These are phyloP conservation scores for Dallia pectoralis DNA, from an alignment of 2,797 vertebrate genomes.

Conservation along the genomic window DNA sequence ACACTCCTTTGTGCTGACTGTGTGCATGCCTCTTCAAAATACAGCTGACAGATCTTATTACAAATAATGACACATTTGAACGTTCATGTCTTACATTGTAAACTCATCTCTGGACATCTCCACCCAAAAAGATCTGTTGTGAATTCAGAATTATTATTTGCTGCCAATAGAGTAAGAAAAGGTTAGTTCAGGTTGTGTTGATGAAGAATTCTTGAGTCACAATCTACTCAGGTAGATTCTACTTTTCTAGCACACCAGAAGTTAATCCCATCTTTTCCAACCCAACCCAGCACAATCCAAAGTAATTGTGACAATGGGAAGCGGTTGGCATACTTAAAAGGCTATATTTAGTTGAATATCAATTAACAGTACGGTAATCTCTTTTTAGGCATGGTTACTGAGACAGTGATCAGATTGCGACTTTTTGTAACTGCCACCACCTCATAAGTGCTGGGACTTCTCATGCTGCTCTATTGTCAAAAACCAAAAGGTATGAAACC, in stretches of 20 bases:
- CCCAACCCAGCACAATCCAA: neutral
- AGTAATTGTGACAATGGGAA: neutral
- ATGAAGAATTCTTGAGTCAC: too few relatives aligned
- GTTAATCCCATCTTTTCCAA: neutral
- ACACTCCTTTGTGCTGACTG: too few relatives aligned
- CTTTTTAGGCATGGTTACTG: neutral
- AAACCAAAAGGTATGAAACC: neutral
- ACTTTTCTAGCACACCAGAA: neutral
- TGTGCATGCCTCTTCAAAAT: too few relatives aligned
- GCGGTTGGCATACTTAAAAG: neutral
- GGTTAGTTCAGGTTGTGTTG: too few relatives aligned
- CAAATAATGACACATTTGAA: too few relatives aligned
- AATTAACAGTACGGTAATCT: neutral
- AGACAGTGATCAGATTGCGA: neutral
- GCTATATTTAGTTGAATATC: neutral
- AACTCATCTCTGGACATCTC: too few relatives aligned
- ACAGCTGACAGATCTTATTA: too few relatives aligned
- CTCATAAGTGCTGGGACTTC: neutral
- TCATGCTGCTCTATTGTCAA: neutral
- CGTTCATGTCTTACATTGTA: too few relatives aligned
- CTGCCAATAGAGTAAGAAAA: too few relatives aligned
- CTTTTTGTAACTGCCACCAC: neutral
- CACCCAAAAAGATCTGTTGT: too few relatives aligned
- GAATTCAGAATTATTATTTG: too few relatives aligned
- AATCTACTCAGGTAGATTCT: too few relatives aligned